Percentiles rank a stretch among this genome's conserved stretches.
Conservation (phyloP, 2,888 invertebrate genomes). For the Orthonychiurus folsomi region DNA sequence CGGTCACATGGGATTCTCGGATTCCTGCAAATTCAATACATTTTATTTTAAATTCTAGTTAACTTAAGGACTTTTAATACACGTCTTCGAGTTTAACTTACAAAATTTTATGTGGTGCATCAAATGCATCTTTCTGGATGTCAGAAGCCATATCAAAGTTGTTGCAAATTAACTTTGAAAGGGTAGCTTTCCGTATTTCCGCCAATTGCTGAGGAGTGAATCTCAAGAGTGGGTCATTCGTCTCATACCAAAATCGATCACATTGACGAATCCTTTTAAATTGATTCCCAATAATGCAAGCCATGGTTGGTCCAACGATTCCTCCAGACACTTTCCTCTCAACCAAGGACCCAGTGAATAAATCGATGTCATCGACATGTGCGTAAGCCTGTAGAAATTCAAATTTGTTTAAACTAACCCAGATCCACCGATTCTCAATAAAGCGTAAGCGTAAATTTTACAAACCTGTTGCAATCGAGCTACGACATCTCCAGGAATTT, state of each 20-base stretch:
- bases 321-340: constrained; percentile 81
- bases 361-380: constrained; percentile 88
- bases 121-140: constrained; percentile 82
- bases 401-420: neutral
- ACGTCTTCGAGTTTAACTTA: constrained; percentile 10
- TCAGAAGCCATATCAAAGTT: constrained; percentile 76
- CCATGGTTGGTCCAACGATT: constrained; percentile 87
- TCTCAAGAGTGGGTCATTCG: constrained; percentile 63
- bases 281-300: constrained; percentile 83
- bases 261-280: constrained; percentile 83
- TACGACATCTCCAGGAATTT: constrained; percentile 66
- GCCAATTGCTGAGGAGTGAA: constrained; percentile 79
- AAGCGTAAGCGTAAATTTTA: too few species aligned
- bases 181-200: constrained; percentile 74
- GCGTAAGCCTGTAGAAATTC: constrained; percentile 53
- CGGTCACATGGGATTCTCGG: constrained; percentile 76
- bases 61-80: too few species aligned
- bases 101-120: constrained; percentile 65
- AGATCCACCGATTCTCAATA: neutral
- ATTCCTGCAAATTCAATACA: constrained; percentile 51
- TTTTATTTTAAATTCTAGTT: too few species aligned
- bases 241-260: constrained; percentile 93
- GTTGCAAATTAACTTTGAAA: constrained; percentile 78
- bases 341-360: constrained; percentile 92
- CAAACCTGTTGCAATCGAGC: constrained; percentile 40